Percentiles rank a stretch among this genome's conserved stretches.
These are phyloP conservation scores for Maniola jurtina DNA, from an alignment of 1,140 invertebrate species.

Conservation along the genomic window DNA sequence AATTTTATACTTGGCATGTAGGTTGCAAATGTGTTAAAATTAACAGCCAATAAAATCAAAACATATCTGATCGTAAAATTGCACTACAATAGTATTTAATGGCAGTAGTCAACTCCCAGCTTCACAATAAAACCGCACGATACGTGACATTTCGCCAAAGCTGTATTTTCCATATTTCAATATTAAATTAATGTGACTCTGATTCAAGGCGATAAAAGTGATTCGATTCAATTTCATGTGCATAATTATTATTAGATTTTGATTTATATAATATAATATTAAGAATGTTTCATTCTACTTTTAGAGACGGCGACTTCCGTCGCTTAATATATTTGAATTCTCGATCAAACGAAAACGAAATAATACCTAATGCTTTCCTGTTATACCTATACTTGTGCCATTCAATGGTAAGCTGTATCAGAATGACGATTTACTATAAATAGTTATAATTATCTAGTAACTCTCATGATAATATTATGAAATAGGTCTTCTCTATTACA, in stretches of 20 bases:
- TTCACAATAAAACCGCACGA: slow-evolving; percentile 46
- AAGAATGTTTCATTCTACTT: too few species aligned
- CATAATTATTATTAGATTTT: slow-evolving; percentile 13
- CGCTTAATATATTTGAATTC: too few species aligned
- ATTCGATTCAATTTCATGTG: slow-evolving; percentile 6
- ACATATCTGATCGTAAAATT: slow-evolving; percentile 39
- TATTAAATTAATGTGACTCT: slow-evolving; percentile 3
- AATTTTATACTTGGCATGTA: slow-evolving; percentile 2
- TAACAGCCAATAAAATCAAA: slow-evolving; percentile 11
- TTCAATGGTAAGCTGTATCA: neutral
- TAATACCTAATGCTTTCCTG: too few species aligned
- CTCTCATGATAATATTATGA: slow-evolving; percentile 4
- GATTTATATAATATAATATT: neutral
- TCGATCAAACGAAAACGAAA: too few species aligned
- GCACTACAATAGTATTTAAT: slow-evolving; percentile 61
- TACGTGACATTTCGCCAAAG: slow-evolving; percentile 39
- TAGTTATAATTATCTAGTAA: neutral
- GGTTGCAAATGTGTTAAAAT: slow-evolving; percentile 12
- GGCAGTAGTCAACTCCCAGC: slow-evolving; percentile 53
- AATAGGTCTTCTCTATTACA: slow-evolving; percentile 10
- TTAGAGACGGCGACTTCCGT: too few species aligned
- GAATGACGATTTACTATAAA: neutral
- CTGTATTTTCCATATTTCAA: slow-evolving; percentile 11
- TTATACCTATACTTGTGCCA: too few species aligned
- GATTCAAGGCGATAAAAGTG: neutral